These are phyloP conservation scores for Triplophysa bombifrons DNA, from an alignment of 2,797 vertebrate species.

Conservation along the genomic window DNA sequence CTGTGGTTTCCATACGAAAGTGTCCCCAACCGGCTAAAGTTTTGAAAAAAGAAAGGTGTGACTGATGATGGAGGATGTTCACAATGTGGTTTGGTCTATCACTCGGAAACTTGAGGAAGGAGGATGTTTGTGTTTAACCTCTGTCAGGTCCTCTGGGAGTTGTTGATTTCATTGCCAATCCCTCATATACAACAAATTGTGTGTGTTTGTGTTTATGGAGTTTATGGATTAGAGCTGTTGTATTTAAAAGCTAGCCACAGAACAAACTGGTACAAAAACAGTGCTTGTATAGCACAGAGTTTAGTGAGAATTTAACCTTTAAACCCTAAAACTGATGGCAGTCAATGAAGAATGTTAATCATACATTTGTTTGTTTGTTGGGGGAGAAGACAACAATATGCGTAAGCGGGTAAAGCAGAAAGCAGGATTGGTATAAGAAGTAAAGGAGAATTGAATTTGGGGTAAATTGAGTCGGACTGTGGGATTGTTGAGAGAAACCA, in stretches of 20 bases:
- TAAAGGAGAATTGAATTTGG: constrained; percentile 24
- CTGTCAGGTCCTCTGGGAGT: neutral
- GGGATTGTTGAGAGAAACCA: constrained; percentile 33
- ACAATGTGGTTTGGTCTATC: neutral
- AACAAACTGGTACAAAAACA: neutral
- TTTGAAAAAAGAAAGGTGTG: neutral
- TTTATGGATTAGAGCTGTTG: neutral
- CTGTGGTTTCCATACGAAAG: constrained; percentile 1
- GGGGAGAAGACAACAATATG: neutral
- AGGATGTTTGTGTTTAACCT: neutral
- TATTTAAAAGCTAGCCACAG: neutral
- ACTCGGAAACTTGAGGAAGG: neutral
- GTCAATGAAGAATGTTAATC: constrained; percentile 24
- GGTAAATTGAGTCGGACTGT: constrained; percentile 21
- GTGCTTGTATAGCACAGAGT: neutral
- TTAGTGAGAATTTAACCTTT: constrained; percentile 16
- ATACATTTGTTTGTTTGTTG: constrained; percentile 25
- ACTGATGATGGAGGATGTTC: neutral
- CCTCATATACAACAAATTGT: neutral
- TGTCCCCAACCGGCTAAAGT: neutral
- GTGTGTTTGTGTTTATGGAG: neutral
- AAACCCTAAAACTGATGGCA: constrained; percentile 11
- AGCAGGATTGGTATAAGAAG: constrained; percentile 19
- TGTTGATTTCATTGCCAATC: neutral
- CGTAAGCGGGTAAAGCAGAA: neutral